Conservation (phyloP, 1,140 invertebrate genomes). For the Bombus waltoni region DNA sequence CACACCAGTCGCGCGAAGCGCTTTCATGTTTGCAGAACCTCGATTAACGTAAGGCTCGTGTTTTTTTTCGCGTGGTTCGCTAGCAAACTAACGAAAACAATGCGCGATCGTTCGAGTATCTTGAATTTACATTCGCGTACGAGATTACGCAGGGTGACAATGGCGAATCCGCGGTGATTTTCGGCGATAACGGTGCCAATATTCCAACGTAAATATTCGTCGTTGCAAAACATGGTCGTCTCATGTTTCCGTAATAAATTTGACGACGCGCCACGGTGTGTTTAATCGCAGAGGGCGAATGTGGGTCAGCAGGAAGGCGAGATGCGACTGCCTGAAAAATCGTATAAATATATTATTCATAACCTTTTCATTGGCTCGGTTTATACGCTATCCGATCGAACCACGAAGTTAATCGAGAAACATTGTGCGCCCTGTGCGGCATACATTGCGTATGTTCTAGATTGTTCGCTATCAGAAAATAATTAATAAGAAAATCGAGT, state of each 20-base stretch:
- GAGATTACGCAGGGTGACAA: slow-evolving; percentile 4
- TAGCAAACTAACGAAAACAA: neutral
- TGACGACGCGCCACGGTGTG: slow-evolving; percentile 7
- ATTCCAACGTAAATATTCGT: slow-evolving; percentile 31
- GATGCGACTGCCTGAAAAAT: slow-evolving; percentile 14
- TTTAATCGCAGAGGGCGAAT: slow-evolving; percentile 44
- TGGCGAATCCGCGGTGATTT: neutral
- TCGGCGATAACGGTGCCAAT: slow-evolving; percentile 28
- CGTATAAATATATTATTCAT: slow-evolving; percentile 38
- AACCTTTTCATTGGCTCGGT: slow-evolving; percentile 6
- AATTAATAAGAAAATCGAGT: slow-evolving; percentile 6
- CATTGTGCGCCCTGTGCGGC: neutral
- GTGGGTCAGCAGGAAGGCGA: neutral
- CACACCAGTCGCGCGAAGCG: neutral
- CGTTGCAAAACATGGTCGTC: slow-evolving; percentile 2
- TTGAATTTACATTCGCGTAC: slow-evolving; percentile 36
- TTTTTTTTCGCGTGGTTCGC: neutral
- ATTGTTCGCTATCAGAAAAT: neutral
- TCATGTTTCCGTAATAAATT: slow-evolving; percentile 38
- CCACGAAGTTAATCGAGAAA: neutral
- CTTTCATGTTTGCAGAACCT: slow-evolving; percentile 12
- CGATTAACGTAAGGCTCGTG: neutral
- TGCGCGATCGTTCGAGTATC: neutral
- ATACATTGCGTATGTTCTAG: neutral
- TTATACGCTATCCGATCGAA: neutral